phyloP scores from a whole-genome alignment of 2,113 vertebrate species.

The Muntiacus reevesi region DNA sequence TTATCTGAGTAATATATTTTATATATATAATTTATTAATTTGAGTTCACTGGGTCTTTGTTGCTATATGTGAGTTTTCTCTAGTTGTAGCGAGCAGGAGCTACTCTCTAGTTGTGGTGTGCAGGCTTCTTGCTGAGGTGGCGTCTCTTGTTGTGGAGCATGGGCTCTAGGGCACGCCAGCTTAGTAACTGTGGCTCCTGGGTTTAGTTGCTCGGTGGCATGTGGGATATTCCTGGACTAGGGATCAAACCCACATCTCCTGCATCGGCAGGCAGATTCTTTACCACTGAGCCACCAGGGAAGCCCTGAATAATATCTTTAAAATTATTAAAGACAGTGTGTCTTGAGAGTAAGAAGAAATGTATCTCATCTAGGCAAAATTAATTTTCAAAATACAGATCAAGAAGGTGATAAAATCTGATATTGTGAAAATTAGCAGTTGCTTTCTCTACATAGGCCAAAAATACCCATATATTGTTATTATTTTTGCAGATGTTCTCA shows the following conservation, averaged over 20 bases:
- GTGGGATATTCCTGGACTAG: not conserved
- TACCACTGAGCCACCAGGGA: not conserved
- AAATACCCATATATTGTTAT: conserved; percentile 34
- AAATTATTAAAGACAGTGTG: not conserved
- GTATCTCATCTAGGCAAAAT: not conserved
- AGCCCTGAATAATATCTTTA: not conserved
- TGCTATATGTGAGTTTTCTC: not conserved
- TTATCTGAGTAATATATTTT: not conserved
- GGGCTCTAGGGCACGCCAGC: not conserved
- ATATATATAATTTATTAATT: not conserved
- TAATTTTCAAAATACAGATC: conserved; percentile 38
- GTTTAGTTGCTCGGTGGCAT: not conserved
- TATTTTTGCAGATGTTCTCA: conserved; percentile 43
- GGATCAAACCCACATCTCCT: not conserved
- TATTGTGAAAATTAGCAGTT: conserved; percentile 36
- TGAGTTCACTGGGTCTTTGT: not conserved
- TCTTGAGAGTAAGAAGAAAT: conserved; percentile 1
- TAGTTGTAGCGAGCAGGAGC: not conserved
- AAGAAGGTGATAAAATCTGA: not conserved
- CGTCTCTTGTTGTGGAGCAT: not conserved
- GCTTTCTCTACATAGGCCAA: conserved; percentile 9
- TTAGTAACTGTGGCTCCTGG: not conserved
- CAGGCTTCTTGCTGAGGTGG: not conserved
- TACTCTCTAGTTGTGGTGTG: not conserved
- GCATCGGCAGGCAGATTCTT: not conserved